A percentile compares a stretch with the other conserved stretches of the same genome.
These are phyloP conservation scores for Podarcis cretensis DNA, from an alignment of 2,113 vertebrate genomes.

Conservation along the genomic window DNA sequence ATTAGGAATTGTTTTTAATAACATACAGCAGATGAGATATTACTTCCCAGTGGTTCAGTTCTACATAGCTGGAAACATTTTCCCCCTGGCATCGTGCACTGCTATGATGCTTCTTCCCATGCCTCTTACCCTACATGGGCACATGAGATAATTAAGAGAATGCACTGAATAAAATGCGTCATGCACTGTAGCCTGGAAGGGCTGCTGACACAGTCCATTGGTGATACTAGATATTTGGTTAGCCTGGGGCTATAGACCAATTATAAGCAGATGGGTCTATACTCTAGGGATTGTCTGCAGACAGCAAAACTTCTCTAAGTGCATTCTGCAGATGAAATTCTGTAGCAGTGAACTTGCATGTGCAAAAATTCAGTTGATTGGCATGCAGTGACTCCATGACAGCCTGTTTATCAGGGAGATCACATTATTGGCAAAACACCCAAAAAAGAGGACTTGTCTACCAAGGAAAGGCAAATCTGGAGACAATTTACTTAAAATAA, in stretches of 20 bases:
- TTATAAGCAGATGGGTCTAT: not conserved
- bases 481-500: slow-evolving; percentile 24
- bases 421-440: not conserved
- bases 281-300: not conserved
- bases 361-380: not conserved
- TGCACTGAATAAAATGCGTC: not conserved
- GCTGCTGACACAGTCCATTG: not conserved
- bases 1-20: not conserved
- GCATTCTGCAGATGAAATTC: not conserved
- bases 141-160: not conserved
- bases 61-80: not conserved
- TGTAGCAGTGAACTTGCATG: not conserved
- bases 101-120: not conserved
- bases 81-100: not conserved
- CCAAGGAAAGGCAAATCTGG: not conserved
- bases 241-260: not conserved
- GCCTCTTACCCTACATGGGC: not conserved
- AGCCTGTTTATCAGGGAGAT: not conserved
- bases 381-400: not conserved
- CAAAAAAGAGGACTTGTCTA: not conserved
- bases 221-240: not conserved
- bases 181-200: not conserved
- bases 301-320: not conserved
- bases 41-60: not conserved
- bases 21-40: not conserved